Conservation (phyloP, 2,888 invertebrate genomes). For the Agrochola lota region DNA sequence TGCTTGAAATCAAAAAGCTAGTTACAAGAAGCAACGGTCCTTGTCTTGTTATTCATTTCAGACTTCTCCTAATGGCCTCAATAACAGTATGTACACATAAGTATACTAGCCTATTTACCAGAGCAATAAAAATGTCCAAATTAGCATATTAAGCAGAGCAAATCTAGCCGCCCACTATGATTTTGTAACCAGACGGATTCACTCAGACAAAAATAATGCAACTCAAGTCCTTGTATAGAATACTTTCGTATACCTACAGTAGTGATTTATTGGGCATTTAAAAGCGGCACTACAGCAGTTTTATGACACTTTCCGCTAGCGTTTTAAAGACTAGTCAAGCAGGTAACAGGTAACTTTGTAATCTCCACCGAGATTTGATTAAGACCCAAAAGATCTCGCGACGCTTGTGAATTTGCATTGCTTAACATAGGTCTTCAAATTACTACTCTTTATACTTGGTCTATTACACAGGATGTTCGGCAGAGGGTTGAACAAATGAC, state of each 20-base stretch:
- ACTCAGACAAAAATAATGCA: constrained; percentile 7
- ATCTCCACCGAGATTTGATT: neutral
- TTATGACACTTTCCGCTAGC: neutral
- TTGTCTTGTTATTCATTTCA: neutral
- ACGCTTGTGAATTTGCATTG: neutral
- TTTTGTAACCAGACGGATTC: constrained; percentile 32
- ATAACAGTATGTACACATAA: constrained; percentile 26
- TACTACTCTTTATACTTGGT: no score
- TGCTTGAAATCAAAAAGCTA: neutral
- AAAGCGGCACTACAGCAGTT: neutral
- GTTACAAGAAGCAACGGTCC: neutral
- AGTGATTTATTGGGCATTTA: constrained; percentile 1
- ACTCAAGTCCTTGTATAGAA: neutral
- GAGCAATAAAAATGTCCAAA: constrained; percentile 35
- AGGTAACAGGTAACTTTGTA: neutral
- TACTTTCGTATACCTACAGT: neutral
- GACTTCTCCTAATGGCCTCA: constrained; percentile 9
- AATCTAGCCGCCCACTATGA: constrained; percentile 21
- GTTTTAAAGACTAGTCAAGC: constrained; percentile 15
- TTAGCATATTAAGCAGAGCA: constrained; percentile 52
- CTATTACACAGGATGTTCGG: no score
- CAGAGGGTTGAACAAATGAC: no score
- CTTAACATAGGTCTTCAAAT: neutral
- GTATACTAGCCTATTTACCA: constrained; percentile 26
- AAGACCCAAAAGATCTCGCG: neutral